phyloP scores from a whole-genome alignment of 2,113 vertebrate species.

The Nothobranchius kuhntae region DNA sequence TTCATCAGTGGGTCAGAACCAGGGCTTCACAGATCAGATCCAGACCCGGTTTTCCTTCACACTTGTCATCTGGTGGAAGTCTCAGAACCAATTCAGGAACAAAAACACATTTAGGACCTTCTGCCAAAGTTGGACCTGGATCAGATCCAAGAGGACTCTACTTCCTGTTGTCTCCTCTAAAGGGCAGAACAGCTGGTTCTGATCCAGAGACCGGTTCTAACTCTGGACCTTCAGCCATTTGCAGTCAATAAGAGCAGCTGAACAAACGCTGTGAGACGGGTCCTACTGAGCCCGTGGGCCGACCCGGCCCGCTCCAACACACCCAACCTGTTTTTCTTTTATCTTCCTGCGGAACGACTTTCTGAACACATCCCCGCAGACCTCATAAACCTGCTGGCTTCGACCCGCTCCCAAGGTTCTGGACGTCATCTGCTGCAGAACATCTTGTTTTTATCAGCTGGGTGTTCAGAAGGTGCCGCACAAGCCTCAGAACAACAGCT shows the following conservation, averaged over 20 bases:
- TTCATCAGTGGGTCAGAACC: too few relatives aligned
- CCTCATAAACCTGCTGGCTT: background rate
- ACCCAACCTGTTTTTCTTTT: background rate
- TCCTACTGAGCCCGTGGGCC: conserved; percentile 21
- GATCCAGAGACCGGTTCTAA: conserved; percentile 12
- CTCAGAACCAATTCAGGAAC: background rate
- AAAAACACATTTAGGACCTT: background rate
- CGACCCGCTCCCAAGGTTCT: background rate
- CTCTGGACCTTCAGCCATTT: conserved; percentile 41
- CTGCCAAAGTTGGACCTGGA: background rate
- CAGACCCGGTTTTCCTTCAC: background rate
- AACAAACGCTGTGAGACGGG: conserved; percentile 19
- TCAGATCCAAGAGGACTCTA: background rate
- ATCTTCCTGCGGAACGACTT: background rate
- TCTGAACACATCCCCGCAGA: background rate
- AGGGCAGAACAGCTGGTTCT: background rate
- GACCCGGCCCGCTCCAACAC: conserved; percentile 5
- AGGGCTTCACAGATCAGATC: background rate
- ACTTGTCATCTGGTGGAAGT: background rate
- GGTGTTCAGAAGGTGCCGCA: conserved; percentile 1
- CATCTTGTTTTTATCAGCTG: conserved; percentile 19
- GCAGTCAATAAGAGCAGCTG: conserved; percentile 48
- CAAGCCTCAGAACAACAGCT: background rate
- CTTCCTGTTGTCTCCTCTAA: background rate
- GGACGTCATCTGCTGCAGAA: conserved; percentile 29